Percentiles rank a stretch among this genome's conserved stretches.
Evolutionary conservation across 2,113 vertebrate genomes (phyloP).

Genomic region (Helogale parvula): DNA sequence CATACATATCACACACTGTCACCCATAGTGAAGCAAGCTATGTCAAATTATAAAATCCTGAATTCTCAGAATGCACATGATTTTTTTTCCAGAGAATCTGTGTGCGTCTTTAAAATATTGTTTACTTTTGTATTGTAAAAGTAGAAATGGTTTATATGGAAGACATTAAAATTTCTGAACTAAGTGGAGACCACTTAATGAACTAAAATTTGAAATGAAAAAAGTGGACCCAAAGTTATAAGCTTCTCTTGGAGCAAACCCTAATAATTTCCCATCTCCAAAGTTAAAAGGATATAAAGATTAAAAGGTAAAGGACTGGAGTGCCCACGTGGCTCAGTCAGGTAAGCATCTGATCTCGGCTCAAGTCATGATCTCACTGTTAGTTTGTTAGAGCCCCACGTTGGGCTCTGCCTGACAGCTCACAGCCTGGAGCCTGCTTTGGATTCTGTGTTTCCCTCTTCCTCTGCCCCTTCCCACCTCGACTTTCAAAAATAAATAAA

Average conservation of each 20-base stretch:
- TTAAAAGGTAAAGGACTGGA: background rate
- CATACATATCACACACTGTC: background rate
- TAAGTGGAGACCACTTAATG: background rate
- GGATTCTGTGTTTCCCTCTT: too few relatives aligned
- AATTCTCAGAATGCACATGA: background rate
- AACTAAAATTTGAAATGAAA: background rate
- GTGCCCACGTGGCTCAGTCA: too few relatives aligned
- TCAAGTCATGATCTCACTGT: too few relatives aligned
- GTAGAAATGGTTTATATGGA: background rate
- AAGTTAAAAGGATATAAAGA: background rate
- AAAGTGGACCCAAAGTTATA: background rate
- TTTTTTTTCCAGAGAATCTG: background rate
- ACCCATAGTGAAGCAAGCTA: background rate
- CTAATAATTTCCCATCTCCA: background rate
- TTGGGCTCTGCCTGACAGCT: too few relatives aligned
- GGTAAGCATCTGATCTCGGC: too few relatives aligned
- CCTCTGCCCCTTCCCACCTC: too few relatives aligned
- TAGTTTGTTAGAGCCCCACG: too few relatives aligned
- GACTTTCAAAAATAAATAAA: too few relatives aligned
- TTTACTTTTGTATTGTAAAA: background rate
- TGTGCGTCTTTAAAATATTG: background rate
- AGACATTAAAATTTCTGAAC: background rate
- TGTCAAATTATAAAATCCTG: background rate
- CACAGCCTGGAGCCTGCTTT: too few relatives aligned
- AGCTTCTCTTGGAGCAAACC: background rate